Evolutionary conservation across 2,113 vertebrate genomes (phyloP).

Genomic region (Lichenostomus cassidix): DNA sequence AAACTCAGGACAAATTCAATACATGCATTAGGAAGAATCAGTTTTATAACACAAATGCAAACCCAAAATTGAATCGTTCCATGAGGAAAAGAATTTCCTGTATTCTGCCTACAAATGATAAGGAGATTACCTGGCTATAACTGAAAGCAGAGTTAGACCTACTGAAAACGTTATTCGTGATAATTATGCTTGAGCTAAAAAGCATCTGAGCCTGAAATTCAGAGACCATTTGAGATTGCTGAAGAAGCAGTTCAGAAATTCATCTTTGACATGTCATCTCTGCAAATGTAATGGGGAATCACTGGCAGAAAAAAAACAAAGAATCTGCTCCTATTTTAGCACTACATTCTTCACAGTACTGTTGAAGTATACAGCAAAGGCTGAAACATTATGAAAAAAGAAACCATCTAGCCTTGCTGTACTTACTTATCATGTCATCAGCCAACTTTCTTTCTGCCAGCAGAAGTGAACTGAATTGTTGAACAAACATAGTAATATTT

Average conservation of each 20-base stretch:
- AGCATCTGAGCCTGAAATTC: neutral
- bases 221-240: neutral
- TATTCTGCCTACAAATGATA: neutral
- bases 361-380: neutral
- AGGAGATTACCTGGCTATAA: neutral
- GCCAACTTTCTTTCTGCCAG: neutral
- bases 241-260: slow-evolving; percentile 22
- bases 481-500: neutral
- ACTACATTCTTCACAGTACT: neutral
- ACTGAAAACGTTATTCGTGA: neutral
- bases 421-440: neutral
- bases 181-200: slow-evolving; percentile 2
- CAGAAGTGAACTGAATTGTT: neutral
- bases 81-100: neutral
- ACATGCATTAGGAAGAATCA: neutral
- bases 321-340: neutral
- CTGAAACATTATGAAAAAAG: neutral
- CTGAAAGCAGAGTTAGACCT: neutral
- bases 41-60: neutral
- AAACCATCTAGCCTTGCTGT: neutral
- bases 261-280: neutral
- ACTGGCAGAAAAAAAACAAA: neutral
- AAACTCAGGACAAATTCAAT: neutral
- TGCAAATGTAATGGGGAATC: neutral
- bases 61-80: neutral